Evolutionary conservation across 2,113 vertebrate species (phyloP).

Genomic region (Fulica atra): DNA sequence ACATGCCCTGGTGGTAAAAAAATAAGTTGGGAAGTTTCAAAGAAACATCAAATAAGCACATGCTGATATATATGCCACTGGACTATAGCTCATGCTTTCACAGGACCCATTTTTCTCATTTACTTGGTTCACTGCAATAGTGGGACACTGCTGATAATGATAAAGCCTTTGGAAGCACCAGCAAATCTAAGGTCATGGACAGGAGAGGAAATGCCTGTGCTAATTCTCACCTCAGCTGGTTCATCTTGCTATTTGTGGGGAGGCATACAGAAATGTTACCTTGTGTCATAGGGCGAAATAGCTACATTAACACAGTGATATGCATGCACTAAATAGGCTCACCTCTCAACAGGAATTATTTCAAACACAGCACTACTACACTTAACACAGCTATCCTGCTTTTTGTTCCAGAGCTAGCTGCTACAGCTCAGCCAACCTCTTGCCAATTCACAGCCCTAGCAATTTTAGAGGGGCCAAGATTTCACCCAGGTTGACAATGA

Average conservation of each 20-base stretch:
- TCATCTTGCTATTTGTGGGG: background rate
- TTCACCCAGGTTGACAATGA: background rate
- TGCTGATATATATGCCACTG: background rate
- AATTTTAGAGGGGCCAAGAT: accelerated
- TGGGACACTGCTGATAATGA: background rate
- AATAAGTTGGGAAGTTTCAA: background rate
- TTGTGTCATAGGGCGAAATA: background rate
- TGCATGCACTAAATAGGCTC: background rate
- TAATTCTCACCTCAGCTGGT: background rate
- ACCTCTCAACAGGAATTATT: background rate
- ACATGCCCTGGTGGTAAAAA: background rate
- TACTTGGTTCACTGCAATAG: background rate
- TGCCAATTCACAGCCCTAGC: background rate
- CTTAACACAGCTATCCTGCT: background rate
- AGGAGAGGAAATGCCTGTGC: background rate
- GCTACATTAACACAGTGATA: background rate
- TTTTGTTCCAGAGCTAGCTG: background rate
- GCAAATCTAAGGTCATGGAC: background rate
- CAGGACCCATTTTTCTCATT: background rate
- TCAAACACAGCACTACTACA: background rate
- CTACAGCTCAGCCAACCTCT: background rate
- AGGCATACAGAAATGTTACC: background rate
- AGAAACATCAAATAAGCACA: background rate
- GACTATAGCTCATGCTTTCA: background rate
- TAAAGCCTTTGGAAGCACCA: background rate